Base-by-base conservation (phyloP, 2,113 vertebrate species). In the Brachyhypopomus gauderio region DNA sequence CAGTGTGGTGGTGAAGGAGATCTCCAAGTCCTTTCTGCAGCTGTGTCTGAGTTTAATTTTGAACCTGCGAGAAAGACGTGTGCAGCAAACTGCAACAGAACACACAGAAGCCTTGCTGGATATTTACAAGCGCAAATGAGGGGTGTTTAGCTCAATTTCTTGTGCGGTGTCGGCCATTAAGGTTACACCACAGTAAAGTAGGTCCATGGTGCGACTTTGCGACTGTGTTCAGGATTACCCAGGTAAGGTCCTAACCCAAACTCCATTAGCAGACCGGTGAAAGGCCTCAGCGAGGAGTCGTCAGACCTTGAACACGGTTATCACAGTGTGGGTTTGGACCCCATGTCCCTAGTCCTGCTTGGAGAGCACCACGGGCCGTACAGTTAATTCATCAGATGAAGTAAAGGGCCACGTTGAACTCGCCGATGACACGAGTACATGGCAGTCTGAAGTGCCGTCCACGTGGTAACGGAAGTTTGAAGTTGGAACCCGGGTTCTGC, bases 21-120 rank as follows among this genome's bases (percentile, higher is more conserved):
- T 23, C 70, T 36, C 67, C 58, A 16, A 58, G 12, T 74, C 38
- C 34, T 19, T 64, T 64, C 70, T 73, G 58, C 62, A 80, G 45
- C 60, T 74, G 60, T 17, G 60, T 77, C 34, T 11, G n/a, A 23
- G 17, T 67, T 55, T n/a, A 45, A 60, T 20, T 12, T 17, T 27
- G 62, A 62, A 22, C 45, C n/a, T 23, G 70, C 16, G 23, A 72
- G 70, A 55, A 19, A 14, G 38, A 19, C 6, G 9, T 12, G 23
- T 0, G 16, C 36, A 30, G 27, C 25, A 20, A 5, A 25, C 8
- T 19, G 27, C 2, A 17, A 16, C 25, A 34, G 3, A 64, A 23
- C 25, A 6, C 27, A 1, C 3, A 1, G 27, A 36, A 11, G 27
- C 27, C 8, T 34, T 14, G 34, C 41, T 11, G 27, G 1, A 19